phyloP scores from a whole-genome alignment of 1,140 invertebrate genomes.

The Dendroctonus ponderosae region DNA sequence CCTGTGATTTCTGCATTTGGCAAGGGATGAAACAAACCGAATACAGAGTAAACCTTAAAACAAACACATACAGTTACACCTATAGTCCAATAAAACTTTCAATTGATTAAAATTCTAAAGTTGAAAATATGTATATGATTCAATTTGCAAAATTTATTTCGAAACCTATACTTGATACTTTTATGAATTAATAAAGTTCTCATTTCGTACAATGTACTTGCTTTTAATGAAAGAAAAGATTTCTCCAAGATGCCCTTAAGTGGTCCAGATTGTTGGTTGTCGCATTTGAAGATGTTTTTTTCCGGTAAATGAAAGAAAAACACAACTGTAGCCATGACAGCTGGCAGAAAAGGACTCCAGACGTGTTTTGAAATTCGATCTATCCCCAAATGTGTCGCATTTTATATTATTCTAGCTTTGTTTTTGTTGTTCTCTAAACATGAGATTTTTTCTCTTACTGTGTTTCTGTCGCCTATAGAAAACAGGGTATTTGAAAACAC shows the following conservation, averaged over 20 bases:
- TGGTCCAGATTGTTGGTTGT: conserved; percentile 14
- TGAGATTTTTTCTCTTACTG: conserved; percentile 29
- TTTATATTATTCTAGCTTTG: conserved; percentile 30
- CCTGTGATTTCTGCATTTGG: too few species aligned
- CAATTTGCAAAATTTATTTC: too few species aligned
- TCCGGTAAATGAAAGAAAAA: conserved; percentile 28
- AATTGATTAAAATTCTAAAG: too few species aligned
- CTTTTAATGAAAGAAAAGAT: too few species aligned
- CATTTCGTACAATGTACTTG: too few species aligned
- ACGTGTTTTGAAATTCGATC: conserved; percentile 31
- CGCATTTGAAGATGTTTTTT: conserved; percentile 14
- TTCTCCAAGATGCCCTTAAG: neutral
- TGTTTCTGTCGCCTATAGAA: conserved; percentile 25
- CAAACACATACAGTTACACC: too few species aligned
- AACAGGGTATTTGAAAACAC: conserved; percentile 28
- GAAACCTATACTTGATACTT: too few species aligned
- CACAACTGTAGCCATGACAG: conserved; percentile 23
- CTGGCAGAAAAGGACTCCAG: conserved; percentile 10
- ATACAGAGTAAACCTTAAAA: too few species aligned
- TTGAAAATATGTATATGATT: too few species aligned
- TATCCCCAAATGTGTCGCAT: conserved; percentile 30
- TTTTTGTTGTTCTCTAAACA: conserved; percentile 35
- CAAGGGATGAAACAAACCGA: too few species aligned
- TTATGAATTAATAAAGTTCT: too few species aligned
- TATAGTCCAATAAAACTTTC: too few species aligned